These are phyloP conservation scores for Erithacus rubecula DNA, from an alignment of 2,797 vertebrate species.

Conservation along the genomic window DNA sequence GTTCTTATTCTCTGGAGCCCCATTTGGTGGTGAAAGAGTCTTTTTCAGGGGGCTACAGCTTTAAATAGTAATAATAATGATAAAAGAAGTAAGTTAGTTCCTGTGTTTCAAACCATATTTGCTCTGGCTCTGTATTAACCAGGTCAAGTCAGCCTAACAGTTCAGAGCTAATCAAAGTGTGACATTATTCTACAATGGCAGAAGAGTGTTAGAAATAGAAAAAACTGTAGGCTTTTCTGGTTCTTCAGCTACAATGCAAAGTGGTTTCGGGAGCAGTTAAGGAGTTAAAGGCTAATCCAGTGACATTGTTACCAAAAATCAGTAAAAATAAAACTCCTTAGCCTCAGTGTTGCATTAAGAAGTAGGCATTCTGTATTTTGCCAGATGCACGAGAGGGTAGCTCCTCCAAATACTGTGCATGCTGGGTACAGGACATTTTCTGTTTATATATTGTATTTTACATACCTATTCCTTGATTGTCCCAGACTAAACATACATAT, in stretches of 20 bases:
- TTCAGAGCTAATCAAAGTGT: background rate
- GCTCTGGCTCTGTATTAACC: background rate
- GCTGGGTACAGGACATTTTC: background rate
- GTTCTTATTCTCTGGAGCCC: background rate
- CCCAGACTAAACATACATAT: background rate
- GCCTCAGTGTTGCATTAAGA: background rate
- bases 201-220: background rate
- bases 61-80: background rate
- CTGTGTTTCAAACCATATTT: background rate
- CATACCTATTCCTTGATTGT: background rate
- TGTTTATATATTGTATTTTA: background rate
- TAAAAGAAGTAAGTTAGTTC: background rate
- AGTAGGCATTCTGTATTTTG: background rate
- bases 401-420: background rate
- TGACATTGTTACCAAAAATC: background rate
- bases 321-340: background rate
- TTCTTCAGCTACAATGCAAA: background rate
- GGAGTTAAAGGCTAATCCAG: background rate
- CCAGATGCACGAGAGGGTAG: fast-evolving
- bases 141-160: background rate
- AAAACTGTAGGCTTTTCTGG: background rate
- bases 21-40: background rate
- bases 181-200: background rate
- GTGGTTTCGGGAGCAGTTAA: background rate
- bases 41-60: background rate